phyloP scores from a whole-genome alignment of 2,797 vertebrate species.

The Epinephelus coioides region DNA sequence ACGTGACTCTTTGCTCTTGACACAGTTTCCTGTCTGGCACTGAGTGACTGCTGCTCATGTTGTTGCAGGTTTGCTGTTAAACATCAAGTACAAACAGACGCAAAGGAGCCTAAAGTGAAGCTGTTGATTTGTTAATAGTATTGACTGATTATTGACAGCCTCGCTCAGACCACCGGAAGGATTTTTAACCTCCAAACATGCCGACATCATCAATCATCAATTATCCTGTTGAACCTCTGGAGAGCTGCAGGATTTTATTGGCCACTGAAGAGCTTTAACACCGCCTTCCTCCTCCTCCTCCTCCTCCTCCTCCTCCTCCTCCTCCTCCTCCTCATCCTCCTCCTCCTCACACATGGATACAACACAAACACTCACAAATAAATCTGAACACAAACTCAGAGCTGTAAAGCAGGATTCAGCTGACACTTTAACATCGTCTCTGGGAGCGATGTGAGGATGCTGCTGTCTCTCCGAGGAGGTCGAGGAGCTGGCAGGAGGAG shows the following conservation, averaged over 20 bases:
- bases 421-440: constrained; percentile 64
- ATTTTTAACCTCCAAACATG: constrained; percentile 51
- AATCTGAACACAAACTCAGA: constrained; percentile 40
- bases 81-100: constrained; percentile 2
- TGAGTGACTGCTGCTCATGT: background rate
- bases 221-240: constrained; percentile 43
- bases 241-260: constrained; percentile 49
- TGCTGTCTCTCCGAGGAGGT: constrained; percentile 57
- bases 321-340: constrained; percentile 29
- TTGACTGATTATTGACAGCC: constrained; percentile 49
- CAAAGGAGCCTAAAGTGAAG: constrained; percentile 17
- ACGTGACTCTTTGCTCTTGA: background rate
- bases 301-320: background rate
- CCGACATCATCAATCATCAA: constrained; percentile 58
- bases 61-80: constrained; percentile 4
- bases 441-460: constrained; percentile 56
- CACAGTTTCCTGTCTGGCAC: background rate
- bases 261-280: constrained; percentile 42
- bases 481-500: constrained; percentile 43
- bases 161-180: constrained; percentile 7
- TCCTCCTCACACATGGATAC: constrained; percentile 26
- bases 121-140: constrained; percentile 54
- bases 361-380: constrained; percentile 48
- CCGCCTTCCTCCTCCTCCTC: constrained; percentile 10
- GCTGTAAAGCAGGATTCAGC: constrained; percentile 55